Conservation (phyloP, 1,140 invertebrate species). For the Zaprionus kolodkinae region DNA sequence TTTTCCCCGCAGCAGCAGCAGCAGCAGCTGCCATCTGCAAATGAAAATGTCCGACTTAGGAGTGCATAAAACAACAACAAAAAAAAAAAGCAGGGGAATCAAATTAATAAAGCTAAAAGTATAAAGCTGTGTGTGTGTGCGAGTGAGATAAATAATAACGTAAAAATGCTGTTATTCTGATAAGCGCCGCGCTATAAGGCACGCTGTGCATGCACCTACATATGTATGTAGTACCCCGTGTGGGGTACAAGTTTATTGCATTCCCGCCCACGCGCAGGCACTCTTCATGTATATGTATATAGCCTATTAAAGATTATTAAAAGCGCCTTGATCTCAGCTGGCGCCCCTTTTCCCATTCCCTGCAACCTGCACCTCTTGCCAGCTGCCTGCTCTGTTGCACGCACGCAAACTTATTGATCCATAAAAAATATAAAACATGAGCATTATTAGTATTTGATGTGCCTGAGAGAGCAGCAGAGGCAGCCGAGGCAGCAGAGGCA, state of each 20-base stretch:
- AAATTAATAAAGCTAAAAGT: slow-evolving; percentile 56
- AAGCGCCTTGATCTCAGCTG: slow-evolving; percentile 68
- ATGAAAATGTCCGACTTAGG: slow-evolving; percentile 21
- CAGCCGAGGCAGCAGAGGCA: background rate
- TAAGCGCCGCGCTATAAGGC: slow-evolving; percentile 51
- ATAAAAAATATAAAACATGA: slow-evolving; percentile 76
- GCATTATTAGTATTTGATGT: slow-evolving; percentile 68
- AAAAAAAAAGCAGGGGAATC: slow-evolving; percentile 13
- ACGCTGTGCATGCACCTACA: slow-evolving; percentile 36
- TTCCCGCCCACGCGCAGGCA: slow-evolving; percentile 37
- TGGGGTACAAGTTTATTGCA: slow-evolving; percentile 50
- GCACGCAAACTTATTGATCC: slow-evolving; percentile 76
- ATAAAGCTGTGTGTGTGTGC: background rate
- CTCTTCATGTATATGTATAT: slow-evolving; percentile 28
- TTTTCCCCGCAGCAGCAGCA: background rate
- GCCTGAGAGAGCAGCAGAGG: slow-evolving; percentile 31
- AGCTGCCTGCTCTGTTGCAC: slow-evolving; percentile 40
- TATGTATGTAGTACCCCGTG: slow-evolving; percentile 13
- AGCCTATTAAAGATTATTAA: slow-evolving; percentile 78
- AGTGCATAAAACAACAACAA: background rate
- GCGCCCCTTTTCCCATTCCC: background rate
- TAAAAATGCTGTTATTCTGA: slow-evolving; percentile 50
- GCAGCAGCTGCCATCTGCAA: background rate
- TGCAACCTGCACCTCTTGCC: background rate
- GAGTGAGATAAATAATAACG: slow-evolving; percentile 37